Evolutionary conservation across 2,797 vertebrate species (phyloP).

Genomic region (Gymnoscopelus microlampas): DNA sequence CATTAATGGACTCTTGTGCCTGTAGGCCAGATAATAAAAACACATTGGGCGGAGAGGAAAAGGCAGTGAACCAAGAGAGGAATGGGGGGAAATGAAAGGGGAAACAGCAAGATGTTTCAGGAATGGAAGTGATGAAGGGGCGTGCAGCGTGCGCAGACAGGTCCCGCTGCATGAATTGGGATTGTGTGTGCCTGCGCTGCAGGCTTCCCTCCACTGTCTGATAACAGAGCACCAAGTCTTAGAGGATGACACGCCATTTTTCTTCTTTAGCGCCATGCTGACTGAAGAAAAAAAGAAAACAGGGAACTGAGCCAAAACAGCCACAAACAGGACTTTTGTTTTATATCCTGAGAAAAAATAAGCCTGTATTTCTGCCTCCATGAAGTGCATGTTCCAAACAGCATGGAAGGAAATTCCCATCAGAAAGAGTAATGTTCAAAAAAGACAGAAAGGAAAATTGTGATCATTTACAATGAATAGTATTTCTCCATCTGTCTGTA

Average conservation of each 20-base stretch:
- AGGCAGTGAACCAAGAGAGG: constrained; percentile 27
- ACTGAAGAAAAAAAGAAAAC: constrained; percentile 37
- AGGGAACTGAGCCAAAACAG: constrained; percentile 41
- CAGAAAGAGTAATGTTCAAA: neutral
- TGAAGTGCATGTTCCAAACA: constrained; percentile 35
- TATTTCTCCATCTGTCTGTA: neutral
- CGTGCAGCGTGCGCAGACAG: constrained; percentile 22
- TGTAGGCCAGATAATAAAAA: constrained; percentile 51
- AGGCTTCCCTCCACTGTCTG: constrained; percentile 48
- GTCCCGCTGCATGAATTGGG: constrained; percentile 54
- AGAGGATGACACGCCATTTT: constrained; percentile 62
- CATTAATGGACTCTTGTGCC: constrained; percentile 50
- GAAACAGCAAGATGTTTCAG: constrained; percentile 23
- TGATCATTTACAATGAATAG: neutral
- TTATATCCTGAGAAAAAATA: neutral
- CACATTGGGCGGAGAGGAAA: constrained; percentile 47
- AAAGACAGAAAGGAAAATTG: neutral
- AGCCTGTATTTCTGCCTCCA: constrained; percentile 24
- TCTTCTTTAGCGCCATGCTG: constrained; percentile 61
- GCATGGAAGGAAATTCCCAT: neutral
- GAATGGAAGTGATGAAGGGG: constrained; percentile 46
- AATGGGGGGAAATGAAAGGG: constrained; percentile 12
- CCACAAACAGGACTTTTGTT: constrained; percentile 10
- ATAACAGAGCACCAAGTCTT: constrained; percentile 60
- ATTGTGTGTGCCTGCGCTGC: constrained; percentile 35